phyloP scores from a whole-genome alignment of 2,888 invertebrate genomes.

The Nymphalis c-album region DNA sequence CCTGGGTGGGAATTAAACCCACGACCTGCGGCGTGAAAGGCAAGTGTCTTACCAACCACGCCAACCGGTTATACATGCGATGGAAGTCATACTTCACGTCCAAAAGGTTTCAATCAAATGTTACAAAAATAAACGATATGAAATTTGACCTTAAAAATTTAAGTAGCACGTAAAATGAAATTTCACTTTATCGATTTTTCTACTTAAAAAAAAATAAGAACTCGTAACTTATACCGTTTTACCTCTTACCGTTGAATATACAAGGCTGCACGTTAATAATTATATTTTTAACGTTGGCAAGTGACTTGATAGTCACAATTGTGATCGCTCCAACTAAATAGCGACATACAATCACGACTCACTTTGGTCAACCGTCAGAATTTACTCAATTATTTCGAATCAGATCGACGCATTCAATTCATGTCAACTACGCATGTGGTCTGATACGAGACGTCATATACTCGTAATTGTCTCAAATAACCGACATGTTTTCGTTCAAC shows the following conservation, averaged over 20 bases:
- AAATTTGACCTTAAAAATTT: no score
- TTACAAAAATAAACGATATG: no score
- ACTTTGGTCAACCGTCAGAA: slow-evolving; percentile 31
- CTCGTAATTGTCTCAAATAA: slow-evolving; percentile 33
- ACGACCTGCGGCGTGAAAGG: no score
- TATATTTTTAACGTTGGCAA: slow-evolving; percentile 10
- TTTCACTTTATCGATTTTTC: no score
- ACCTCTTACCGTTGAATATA: background rate
- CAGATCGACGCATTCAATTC: slow-evolving; percentile 39
- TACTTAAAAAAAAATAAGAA: no score
- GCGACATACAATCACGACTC: slow-evolving; percentile 33
- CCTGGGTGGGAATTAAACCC: no score
- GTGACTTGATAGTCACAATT: slow-evolving; percentile 8
- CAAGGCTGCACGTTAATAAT: background rate
- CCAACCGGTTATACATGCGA: no score
- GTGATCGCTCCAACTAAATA: slow-evolving; percentile 28
- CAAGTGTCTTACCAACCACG: no score
- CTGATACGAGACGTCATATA: slow-evolving; percentile 33
- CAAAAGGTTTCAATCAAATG: no score
- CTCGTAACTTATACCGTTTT: no score
- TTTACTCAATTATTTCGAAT: slow-evolving; percentile 37
- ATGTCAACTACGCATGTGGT: slow-evolving; percentile 44
- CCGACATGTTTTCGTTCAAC: background rate
- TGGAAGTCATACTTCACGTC: no score
- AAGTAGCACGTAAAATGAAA: no score